phyloP scores from a whole-genome alignment of 2,113 vertebrate genomes.

The Petrocephalus zakoni region DNA sequence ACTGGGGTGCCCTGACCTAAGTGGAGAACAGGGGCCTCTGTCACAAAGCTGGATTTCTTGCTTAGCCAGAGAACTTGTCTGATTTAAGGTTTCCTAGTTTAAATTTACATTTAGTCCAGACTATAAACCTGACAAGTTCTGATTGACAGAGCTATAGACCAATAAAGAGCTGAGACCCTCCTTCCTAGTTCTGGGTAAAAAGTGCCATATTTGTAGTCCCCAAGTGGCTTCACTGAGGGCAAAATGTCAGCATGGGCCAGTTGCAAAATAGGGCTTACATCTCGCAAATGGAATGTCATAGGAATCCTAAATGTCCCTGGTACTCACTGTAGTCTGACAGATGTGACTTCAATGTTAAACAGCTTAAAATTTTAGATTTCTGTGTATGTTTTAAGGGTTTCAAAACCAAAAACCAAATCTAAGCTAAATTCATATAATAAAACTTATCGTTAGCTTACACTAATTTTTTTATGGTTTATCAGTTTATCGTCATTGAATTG shows the following conservation, averaged over 20 bases:
- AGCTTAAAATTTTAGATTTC: neutral
- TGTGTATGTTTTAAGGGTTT: neutral
- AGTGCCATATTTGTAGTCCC: neutral
- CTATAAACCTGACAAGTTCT: neutral
- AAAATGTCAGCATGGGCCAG: neutral
- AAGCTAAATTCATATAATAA: neutral
- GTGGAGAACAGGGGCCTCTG: too few species aligned
- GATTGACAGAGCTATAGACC: too few species aligned
- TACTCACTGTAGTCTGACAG: neutral
- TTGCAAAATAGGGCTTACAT: neutral
- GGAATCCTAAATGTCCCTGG: neutral
- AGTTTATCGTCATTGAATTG: neutral
- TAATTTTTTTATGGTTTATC: neutral
- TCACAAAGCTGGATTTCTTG: too few species aligned
- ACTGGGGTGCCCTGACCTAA: too few species aligned
- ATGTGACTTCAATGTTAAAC: neutral
- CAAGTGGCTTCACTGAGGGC: neutral
- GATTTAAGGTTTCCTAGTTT: neutral
- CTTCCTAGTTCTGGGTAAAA: too few species aligned
- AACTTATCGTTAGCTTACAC: neutral
- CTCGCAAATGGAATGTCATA: neutral
- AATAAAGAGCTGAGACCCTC: too few species aligned
- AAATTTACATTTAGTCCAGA: neutral
- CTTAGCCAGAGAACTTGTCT: neutral
- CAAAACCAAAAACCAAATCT: neutral